Evolutionary conservation across 30 jellyfish, hydroid and myxozoan species (phyloP), one percentile per base, ranked within the genome.

Genomic region (Haliclystus octoradiatus): DNA sequence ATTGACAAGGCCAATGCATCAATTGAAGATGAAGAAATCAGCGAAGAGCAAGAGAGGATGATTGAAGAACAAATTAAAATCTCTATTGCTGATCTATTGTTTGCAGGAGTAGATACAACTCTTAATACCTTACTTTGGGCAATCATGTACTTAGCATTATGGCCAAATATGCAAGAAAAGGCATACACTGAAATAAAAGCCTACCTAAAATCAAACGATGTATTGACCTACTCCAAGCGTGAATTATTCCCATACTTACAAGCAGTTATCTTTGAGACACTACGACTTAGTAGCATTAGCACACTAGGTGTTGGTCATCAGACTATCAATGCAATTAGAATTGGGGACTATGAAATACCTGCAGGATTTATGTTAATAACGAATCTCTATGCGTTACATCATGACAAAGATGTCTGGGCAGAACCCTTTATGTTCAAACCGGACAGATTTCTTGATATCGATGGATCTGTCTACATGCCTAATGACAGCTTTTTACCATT

Each of bases 1-100:
- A 23, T 86, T 5, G 34, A 29, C 14, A 72, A 53, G 33, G 81
- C 84, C 4, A 33, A 69, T 13, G 66, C 70, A 5, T 40, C 57
- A 40, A 40, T 9, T 40, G 14, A 5, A 9, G 14, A 40, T 40
- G 57, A 19, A 9, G 57, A 40, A 5, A 19, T 5, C 19, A 9
- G 14, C 19, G 19, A 40, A 40, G 14, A 9, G 9, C 19, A 9
- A 40, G 19, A 9, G 14, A 40, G 14, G 19, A 9, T 40, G 57
- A 9, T 40, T 19, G 19, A 19, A 5, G 14, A 40, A 40, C 57
- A 40, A 19, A 19, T 40, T 40, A 5, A 5, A 40, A 40, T 40
- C 14, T 5, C 19, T 19, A 9, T 40, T 9, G 57, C 57, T 40
- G 57, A 40, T 40, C 57, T 40, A 40, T 19, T 40, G 57, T 40